Evolutionary conservation across 2,113 vertebrate genomes (phyloP).

Genomic region (Lamprologus callipterus): DNA sequence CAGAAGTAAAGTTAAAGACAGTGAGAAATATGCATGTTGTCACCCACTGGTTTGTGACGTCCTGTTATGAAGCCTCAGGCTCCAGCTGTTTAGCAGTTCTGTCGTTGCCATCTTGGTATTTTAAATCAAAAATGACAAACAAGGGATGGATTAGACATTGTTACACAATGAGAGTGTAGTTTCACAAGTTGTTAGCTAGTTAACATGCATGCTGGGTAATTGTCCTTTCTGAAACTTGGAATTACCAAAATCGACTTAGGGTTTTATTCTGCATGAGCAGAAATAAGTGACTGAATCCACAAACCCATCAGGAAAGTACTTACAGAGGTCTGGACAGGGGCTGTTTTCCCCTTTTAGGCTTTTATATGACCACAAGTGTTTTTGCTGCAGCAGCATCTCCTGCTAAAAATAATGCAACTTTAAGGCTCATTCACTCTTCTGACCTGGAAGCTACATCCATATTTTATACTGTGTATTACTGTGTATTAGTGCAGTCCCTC

Average conservation of each 20-base stretch:
- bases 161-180: background rate
- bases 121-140: background rate
- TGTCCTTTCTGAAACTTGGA: background rate
- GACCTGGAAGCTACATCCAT: background rate
- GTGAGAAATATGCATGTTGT: background rate
- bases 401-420: background rate
- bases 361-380: background rate
- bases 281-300: background rate
- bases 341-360: background rate
- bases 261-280: background rate
- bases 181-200: background rate
- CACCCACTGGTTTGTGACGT: background rate
- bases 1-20: background rate
- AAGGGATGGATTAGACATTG: background rate
- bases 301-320: background rate
- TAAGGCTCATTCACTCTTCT: background rate
- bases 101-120: background rate
- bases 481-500: background rate
- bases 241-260: background rate
- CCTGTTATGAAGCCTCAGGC: background rate
- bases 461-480: background rate
- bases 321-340: background rate
- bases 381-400: background rate
- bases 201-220: background rate
- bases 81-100: background rate